These are phyloP conservation scores for Rhamphomyia laevipes DNA, from an alignment of 2,888 invertebrate genomes.

Conservation along the genomic window DNA sequence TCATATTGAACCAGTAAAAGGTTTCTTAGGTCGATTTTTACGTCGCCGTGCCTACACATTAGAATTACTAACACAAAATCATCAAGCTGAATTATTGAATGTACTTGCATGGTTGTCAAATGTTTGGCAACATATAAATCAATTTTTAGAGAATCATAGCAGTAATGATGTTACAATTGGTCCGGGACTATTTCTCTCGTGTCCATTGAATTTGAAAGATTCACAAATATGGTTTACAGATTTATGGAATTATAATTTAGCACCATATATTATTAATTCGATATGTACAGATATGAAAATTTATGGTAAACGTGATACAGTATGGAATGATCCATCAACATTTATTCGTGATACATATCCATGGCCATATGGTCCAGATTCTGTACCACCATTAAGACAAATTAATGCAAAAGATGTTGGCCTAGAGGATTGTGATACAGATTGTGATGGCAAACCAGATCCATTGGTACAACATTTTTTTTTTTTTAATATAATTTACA, in stretches of 20 bases:
- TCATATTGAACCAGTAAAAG: slow-evolving; percentile 97
- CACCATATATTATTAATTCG: slow-evolving; percentile 90
- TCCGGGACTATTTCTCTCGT: slow-evolving; percentile 56
- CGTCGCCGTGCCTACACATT: slow-evolving; percentile 52
- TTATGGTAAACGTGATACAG: slow-evolving; percentile 68
- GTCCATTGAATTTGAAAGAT: slow-evolving; percentile 59
- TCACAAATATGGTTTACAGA: slow-evolving; percentile 93
- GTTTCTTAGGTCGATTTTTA: slow-evolving; percentile 71
- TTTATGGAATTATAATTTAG: slow-evolving; percentile 95
- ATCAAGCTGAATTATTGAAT: slow-evolving; percentile 68
- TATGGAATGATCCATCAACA: slow-evolving; percentile 89
- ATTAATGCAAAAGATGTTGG: slow-evolving; percentile 90
- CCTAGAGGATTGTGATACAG: slow-evolving; percentile 55
- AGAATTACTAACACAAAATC: slow-evolving; percentile 64
- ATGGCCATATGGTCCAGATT: slow-evolving; percentile 54
- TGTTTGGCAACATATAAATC: slow-evolving; percentile 90
- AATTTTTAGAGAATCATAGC: slow-evolving; percentile 89
- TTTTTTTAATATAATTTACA: not conserved
- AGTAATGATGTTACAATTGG: slow-evolving; percentile 97
- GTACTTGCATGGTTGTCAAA: slow-evolving; percentile 92
- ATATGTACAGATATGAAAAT: slow-evolving; percentile 87
- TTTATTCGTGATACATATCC: slow-evolving; percentile 90
- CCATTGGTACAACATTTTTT: slow-evolving; percentile 55
- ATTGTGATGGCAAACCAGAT: slow-evolving; percentile 56
- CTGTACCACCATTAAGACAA: slow-evolving; percentile 46